phyloP scores from a whole-genome alignment of 2,888 invertebrate species.

The Willowsia nigromaculata region DNA sequence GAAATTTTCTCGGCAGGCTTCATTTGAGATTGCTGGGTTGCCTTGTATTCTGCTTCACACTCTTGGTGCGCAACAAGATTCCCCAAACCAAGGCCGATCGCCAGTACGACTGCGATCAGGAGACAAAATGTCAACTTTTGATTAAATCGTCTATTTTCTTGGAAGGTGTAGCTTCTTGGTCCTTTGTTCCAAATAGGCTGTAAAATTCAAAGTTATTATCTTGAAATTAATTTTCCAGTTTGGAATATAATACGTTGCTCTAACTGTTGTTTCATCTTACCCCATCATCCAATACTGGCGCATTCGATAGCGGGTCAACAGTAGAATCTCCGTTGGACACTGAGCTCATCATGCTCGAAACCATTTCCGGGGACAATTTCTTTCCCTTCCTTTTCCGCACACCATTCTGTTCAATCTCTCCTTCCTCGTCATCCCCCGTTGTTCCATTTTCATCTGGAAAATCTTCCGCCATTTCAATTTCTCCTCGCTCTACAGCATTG shows the following conservation, averaged over 20 bases:
- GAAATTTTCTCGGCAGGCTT: slow-evolving; percentile 48
- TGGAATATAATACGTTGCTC: too few relatives aligned
- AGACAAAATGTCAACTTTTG: slow-evolving; percentile 78
- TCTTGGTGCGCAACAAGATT: slow-evolving; percentile 78
- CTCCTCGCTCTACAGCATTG: slow-evolving; percentile 68
- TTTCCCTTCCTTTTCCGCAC: slow-evolving; percentile 39
- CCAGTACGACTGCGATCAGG: slow-evolving; percentile 76
- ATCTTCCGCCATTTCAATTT: slow-evolving; percentile 66
- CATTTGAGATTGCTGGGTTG: slow-evolving; percentile 54
- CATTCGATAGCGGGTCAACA: slow-evolving; percentile 75
- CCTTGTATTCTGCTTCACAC: slow-evolving; percentile 77
- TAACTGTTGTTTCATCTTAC: slow-evolving; percentile 71
- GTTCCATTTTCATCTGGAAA: slow-evolving; percentile 61
- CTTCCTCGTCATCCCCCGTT: slow-evolving; percentile 44
- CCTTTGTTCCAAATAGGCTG: slow-evolving; percentile 79
- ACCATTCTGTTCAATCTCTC: background rate
- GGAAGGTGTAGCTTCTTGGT: slow-evolving; percentile 77
- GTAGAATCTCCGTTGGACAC: slow-evolving; percentile 54
- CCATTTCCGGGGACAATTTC: slow-evolving; percentile 42
- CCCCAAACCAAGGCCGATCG: slow-evolving; percentile 78
- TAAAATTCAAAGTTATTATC: background rate
- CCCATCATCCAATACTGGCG: slow-evolving; percentile 78
- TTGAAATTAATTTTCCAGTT: too few relatives aligned
- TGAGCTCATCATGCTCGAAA: slow-evolving; percentile 48
- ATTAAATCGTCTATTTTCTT: slow-evolving; percentile 76